These are phyloP conservation scores for Odontamblyopus rebecca DNA, from an alignment of 2,797 vertebrate genomes.

Conservation along the genomic window DNA sequence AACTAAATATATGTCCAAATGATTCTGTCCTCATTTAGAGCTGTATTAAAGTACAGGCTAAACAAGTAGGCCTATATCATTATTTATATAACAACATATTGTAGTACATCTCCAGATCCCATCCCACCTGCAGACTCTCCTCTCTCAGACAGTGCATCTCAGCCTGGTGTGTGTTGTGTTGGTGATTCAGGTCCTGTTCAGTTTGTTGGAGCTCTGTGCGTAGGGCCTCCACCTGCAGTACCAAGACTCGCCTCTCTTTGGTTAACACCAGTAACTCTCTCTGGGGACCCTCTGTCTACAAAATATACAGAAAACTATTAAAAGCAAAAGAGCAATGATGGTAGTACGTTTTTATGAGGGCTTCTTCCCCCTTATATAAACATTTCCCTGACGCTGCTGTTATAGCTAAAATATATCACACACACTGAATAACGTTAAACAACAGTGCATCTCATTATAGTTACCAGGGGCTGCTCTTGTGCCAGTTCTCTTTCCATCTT, in stretches of 20 bases:
- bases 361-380: conserved; percentile 38
- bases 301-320: conserved; percentile 17
- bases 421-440: conserved; percentile 52
- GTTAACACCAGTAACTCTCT: conserved; percentile 69
- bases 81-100: not conserved
- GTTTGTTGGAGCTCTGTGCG: conserved; percentile 74
- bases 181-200: conserved; percentile 72
- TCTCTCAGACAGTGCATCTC: conserved; percentile 73
- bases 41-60: not conserved
- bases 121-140: conserved; percentile 80
- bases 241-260: conserved; percentile 71
- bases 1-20: too few species aligned
- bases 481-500: conserved; percentile 75
- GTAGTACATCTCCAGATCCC: not conserved
- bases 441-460: conserved; percentile 63
- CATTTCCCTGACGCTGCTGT: conserved; percentile 60
- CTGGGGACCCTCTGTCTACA: conserved; percentile 58
- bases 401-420: conserved; percentile 50
- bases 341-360: conserved; percentile 28
- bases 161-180: conserved; percentile 67
- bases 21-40: not conserved
- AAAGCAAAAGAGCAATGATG: conserved; percentile 27
- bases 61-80: not conserved
- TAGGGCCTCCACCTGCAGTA: conserved; percentile 82
- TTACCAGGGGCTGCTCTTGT: conserved; percentile 68